Base-by-base conservation (phyloP, 2,113 vertebrate species). In the Cyprinodon variegatus region DNA sequence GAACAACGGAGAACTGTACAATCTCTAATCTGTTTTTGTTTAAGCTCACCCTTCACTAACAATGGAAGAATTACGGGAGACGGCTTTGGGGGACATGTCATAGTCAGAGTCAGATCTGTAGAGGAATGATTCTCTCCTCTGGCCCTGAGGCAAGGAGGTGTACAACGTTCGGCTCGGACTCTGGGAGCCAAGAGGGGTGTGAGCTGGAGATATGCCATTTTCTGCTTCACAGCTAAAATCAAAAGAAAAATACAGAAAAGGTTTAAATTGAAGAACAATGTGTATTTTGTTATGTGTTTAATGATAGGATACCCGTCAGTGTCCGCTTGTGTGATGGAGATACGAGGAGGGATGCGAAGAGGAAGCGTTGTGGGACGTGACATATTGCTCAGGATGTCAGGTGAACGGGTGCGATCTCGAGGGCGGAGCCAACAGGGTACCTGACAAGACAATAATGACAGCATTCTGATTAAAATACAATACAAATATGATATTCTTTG, bases 41-140 rank as follows among this genome's bases (percentile, higher is more conserved):
- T 53, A 76, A 13, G 62, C 87, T 90, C 75, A 98, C 97, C 96
- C 92, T 91, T 98, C 97, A 0, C 96, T 96, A 90, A 95, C 95
- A 1, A 93, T 90, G n/a, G 97, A 97, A 4, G 96, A 96, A 89
- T 96, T 97, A 40, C 96, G 93, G 15, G 97, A 98, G 86, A 96
- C 93, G 11, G 94, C 92, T 72, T 96, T 97, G 1, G 96, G 96
- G 0, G 96, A 97, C 84, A 97, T 94, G 83, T 98, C 96, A 0
- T 95, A 96, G 92, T 97, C 97, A 0, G 96, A 97, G 92, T 98
- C 97, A 0, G 96, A 96, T 40, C 96, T 95, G 91, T 98, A 98
- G 2, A 98, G 95, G 93, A 98, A 98, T 79, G 96, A 97, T 86
- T 97, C 96, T 0, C 96, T 90, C 59, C 96, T 94, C 87, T 97